Percentiles rank a stretch among this genome's conserved stretches.
These are phyloP conservation scores for Muraenolepis orangiensis DNA, from an alignment of 2,797 vertebrate genomes.

Conservation along the genomic window DNA sequence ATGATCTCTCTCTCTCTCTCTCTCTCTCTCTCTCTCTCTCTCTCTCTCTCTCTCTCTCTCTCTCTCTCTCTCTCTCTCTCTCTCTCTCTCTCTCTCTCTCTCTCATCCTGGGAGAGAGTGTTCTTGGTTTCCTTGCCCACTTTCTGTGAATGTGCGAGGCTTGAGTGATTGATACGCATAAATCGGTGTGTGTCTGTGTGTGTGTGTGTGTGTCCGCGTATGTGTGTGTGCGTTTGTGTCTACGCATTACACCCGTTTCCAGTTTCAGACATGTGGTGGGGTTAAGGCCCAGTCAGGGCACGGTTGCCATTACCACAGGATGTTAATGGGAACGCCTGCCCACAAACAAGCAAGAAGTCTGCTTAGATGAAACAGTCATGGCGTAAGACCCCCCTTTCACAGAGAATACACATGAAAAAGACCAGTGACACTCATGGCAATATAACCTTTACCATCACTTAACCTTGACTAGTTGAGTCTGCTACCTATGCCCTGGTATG, in stretches of 20 bases:
- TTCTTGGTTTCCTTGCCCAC: not conserved
- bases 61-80: not conserved
- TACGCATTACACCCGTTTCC: slow-evolving; percentile 24
- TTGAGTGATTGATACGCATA: not conserved
- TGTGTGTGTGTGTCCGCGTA: slow-evolving; percentile 2
- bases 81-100: no score
- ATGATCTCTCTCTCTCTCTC: not conserved
- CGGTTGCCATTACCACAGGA: slow-evolving; percentile 18
- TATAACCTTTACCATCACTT: not conserved
- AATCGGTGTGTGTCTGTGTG: slow-evolving; percentile 1
- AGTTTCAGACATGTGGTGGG: slow-evolving; percentile 37
- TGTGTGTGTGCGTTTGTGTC: slow-evolving; percentile 12
- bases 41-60: not conserved
- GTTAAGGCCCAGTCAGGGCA: slow-evolving; percentile 23
- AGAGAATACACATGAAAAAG: no score
- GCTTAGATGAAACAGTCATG: no score
- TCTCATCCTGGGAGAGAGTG: not conserved
- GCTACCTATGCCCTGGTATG: no score
- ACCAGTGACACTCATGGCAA: no score
- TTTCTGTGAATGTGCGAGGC: not conserved
- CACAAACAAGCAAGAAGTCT: not conserved
- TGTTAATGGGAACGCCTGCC: slow-evolving; percentile 33
- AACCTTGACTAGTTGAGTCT: no score
- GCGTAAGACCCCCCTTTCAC: no score
- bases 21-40: no score